phyloP scores from a whole-genome alignment of 2,113 vertebrate genomes.

The Euleptes europaea region DNA sequence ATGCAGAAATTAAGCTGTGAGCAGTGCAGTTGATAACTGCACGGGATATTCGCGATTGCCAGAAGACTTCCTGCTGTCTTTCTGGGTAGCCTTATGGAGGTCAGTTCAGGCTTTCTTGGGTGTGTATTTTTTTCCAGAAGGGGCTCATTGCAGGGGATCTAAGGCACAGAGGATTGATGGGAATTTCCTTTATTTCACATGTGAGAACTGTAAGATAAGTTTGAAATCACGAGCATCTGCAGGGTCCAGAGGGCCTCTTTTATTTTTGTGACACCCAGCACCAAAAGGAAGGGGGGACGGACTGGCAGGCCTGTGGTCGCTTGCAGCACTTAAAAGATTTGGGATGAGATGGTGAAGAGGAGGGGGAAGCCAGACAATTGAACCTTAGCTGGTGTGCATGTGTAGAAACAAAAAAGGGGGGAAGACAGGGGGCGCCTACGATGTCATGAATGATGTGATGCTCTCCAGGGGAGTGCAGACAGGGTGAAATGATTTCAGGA shows the following conservation, averaged over 20 bases:
- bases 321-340: neutral
- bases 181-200: neutral
- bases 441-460: no score
- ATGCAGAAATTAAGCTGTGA: conserved; percentile 10
- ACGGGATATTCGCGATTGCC: conserved; percentile 32
- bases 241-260: conserved; percentile 37
- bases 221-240: neutral
- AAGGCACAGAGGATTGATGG: neutral
- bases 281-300: no score
- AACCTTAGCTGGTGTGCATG: no score
- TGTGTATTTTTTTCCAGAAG: neutral
- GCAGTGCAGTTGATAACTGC: conserved; percentile 27
- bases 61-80: conserved; percentile 49
- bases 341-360: neutral
- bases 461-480: no score
- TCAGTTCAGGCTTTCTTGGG: neutral
- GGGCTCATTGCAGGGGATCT: neutral
- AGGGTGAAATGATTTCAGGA: no score
- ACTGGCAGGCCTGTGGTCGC: neutral
- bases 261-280: neutral
- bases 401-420: no score
- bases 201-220: conserved; percentile 45
- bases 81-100: conserved; percentile 2
- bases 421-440: no score
- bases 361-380: no score